Conservation (phyloP, 2,113 vertebrate species). For the Poecile atricapillus region DNA sequence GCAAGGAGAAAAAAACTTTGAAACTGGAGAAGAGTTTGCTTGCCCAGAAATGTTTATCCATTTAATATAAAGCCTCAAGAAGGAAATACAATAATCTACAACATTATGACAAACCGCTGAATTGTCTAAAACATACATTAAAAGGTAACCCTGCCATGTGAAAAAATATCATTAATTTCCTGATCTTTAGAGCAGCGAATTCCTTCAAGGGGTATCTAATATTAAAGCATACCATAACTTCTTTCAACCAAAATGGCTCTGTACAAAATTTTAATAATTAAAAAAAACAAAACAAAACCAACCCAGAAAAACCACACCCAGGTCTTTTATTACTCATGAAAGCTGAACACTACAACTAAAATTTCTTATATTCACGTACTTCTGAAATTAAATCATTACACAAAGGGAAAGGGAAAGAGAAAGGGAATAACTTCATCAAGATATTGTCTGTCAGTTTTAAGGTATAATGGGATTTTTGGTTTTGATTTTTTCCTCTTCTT, state of each 20-base stretch:
- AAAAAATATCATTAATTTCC: constrained; percentile 29
- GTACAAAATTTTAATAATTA: neutral
- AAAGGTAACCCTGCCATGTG: neutral
- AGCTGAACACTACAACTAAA: neutral
- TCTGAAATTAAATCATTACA: neutral
- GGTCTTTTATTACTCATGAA: neutral
- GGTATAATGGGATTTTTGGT: neutral
- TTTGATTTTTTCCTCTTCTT: neutral
- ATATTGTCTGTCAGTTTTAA: neutral
- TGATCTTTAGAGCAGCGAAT: neutral
- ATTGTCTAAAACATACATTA: neutral
- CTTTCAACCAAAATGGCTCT: neutral
- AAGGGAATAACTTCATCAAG: neutral
- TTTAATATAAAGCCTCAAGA: neutral
- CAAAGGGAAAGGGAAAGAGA: too few species aligned
- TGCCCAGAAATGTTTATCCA: neutral
- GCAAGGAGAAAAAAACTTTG: neutral
- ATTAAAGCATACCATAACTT: neutral
- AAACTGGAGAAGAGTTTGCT: neutral
- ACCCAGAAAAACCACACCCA: rapidly evolving
- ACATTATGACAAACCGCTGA: neutral
- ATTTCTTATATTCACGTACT: neutral
- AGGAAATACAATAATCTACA: constrained; percentile 8
- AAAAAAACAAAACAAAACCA: neutral
- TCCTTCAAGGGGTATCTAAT: constrained; percentile 13